These are phyloP conservation scores for Opisthograptis luteolata DNA, from an alignment of 2,888 invertebrate genomes.

Conservation along the genomic window DNA sequence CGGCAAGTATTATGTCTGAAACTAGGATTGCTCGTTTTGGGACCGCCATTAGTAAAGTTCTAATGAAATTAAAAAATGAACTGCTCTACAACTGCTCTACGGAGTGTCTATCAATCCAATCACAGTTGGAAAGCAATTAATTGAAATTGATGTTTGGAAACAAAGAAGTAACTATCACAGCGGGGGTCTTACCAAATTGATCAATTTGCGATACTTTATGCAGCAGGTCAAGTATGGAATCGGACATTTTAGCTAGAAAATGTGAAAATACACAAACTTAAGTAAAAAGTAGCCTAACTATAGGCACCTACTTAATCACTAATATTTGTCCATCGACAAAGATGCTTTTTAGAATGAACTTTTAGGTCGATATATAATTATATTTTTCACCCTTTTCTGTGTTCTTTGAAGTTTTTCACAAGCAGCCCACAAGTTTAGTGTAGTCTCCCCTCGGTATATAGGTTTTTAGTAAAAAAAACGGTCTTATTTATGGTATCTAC, in stretches of 20 bases:
- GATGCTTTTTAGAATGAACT: too few relatives aligned
- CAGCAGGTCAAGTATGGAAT: background rate
- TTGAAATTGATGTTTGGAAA: conserved; percentile 20
- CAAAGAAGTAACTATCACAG: conserved; percentile 11
- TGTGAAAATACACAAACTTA: too few relatives aligned
- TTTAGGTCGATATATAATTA: too few relatives aligned
- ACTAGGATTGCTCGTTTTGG: background rate
- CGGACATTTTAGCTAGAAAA: too few relatives aligned
- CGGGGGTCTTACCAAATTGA: background rate
- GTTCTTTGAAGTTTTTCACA: too few relatives aligned
- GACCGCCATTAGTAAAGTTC: conserved; percentile 2
- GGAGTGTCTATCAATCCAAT: background rate
- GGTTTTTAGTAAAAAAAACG: too few relatives aligned
- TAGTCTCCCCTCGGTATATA: too few relatives aligned
- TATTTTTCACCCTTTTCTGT: too few relatives aligned
- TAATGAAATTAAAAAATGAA: background rate
- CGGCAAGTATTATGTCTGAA: conserved; percentile 21
- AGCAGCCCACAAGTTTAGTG: too few relatives aligned
- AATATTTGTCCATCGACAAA: too few relatives aligned
- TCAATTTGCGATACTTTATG: conserved; percentile 11
- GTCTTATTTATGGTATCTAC: too few relatives aligned
- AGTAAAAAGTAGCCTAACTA: background rate
- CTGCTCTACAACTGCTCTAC: background rate
- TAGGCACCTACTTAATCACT: background rate
- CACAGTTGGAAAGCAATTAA: conserved; percentile 1